These are phyloP conservation scores for Andrena flavipes DNA, from an alignment of 2,888 invertebrate genomes.

Conservation along the genomic window DNA sequence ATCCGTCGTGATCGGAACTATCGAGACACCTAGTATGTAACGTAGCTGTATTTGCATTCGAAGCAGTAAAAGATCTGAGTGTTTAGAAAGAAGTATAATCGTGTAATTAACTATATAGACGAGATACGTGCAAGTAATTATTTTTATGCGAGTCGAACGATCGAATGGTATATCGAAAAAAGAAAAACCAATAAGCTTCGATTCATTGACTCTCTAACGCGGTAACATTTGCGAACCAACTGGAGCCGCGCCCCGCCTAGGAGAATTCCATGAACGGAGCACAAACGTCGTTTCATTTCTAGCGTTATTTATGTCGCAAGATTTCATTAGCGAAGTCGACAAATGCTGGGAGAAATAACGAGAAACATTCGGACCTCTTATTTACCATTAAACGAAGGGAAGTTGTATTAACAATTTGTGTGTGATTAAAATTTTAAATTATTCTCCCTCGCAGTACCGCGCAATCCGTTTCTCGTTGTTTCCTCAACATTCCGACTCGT, in stretches of 20 bases:
- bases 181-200: constrained; percentile 39
- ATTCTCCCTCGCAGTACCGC: no score
- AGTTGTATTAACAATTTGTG: no score
- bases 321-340: background rate
- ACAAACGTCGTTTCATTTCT: constrained; percentile 28
- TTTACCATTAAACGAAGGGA: no score
- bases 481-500: constrained; percentile 9
- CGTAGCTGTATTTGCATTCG: constrained; percentile 67
- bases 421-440: background rate
- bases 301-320: background rate
- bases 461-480: constrained; percentile 35
- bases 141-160: constrained; percentile 61
- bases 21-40: constrained; percentile 76
- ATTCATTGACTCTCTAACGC: constrained; percentile 33
- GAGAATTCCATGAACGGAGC: constrained; percentile 20
- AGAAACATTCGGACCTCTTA: constrained; percentile 9
- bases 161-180: constrained; percentile 46
- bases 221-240: constrained; percentile 31
- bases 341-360: constrained; percentile 21
- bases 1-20: background rate
- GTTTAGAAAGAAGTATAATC: constrained; percentile 75
- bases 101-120: constrained; percentile 69
- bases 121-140: constrained; percentile 67
- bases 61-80: constrained; percentile 76
- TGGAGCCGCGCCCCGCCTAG: constrained; percentile 34